Base-by-base conservation (phyloP, 2,888 invertebrate genomes). In the Tipula lateralis region DNA sequence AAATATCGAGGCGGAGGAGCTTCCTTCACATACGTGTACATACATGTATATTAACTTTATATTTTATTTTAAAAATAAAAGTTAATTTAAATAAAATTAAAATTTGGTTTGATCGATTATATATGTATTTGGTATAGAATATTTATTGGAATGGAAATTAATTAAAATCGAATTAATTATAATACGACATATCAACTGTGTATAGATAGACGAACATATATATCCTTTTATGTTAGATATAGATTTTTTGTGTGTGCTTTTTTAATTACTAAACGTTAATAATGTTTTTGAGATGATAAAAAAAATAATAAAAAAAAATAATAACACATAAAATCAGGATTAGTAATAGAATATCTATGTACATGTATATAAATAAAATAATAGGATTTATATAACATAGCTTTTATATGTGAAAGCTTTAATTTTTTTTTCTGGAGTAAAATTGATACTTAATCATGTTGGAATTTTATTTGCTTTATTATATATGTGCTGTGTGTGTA, bases 41-140 rank as follows among this genome's bases (percentile, higher is more conserved):
- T 32, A 66, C 9, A 66, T 66, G 24, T 66, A 66, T 24, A 66
- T 66, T 50, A 50, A 50, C 44, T 16, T 50, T 50, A 6, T 44
- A 16, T 50, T 50, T 50, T 50, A 16, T 50, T 50, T 16, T 50
- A 50, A 16, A 66, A 66, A 66, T 66, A 66, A 66, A 66, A 66
- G 66, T 66, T 66, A 66, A 66, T 66, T 66, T 66, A 66, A 66
- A 66, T 66, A 66, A 66, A 66, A 66, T 66, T 66, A 66, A 66
- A 66, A 66, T 66, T n/a, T 66, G 66, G 66, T 66, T 66, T 66
- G 66, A 66, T 66, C 66, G 66, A 66, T 66, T 66, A 66, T 66
- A 7, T 66, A 66, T 24, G 66, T 66, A 66, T 66, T 24, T 66
- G 24, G 66, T 66, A 66, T 66, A 66, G 66, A 66, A 66, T 66